Conservation (phyloP, 2,113 vertebrate species). For the Lichenostomus cassidix region DNA sequence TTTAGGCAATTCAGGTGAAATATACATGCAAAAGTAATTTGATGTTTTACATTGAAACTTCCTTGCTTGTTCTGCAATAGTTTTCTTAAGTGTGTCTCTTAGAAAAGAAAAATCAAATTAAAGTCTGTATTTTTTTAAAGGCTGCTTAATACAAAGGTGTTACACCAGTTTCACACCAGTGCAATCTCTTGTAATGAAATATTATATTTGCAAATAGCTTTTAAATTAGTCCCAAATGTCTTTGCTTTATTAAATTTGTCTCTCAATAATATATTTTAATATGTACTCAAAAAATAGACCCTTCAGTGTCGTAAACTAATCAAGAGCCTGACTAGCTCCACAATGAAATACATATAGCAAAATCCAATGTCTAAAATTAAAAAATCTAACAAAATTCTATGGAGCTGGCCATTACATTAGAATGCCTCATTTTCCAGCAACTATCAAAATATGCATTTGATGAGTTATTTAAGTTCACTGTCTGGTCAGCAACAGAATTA, state of each 20-base stretch:
- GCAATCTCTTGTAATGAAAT: background rate
- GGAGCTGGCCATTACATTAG: background rate
- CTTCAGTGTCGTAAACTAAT: background rate
- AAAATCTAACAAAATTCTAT: background rate
- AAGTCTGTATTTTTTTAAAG: background rate
- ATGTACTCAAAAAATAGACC: background rate
- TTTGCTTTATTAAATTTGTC: background rate
- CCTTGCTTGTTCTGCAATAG: background rate
- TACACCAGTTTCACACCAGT: background rate
- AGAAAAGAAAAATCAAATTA: background rate
- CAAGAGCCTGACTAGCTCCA: background rate
- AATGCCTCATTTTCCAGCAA: background rate
- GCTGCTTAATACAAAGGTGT: background rate
- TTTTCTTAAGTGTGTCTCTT: background rate
- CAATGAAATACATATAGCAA: background rate
- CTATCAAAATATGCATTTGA: background rate
- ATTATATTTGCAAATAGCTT: background rate
- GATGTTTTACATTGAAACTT: background rate
- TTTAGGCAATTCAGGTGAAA: background rate
- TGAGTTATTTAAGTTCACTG: constrained; percentile 51
- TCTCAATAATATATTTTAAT: background rate
- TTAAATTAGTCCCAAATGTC: background rate
- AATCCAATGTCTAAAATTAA: background rate
- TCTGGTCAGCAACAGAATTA: constrained; percentile 33
- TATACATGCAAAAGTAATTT: background rate